Percentiles rank a stretch among this genome's conserved stretches.
Evolutionary conservation across 2,113 vertebrate species (phyloP).

Genomic region (Drymodes brunneopygia): DNA sequence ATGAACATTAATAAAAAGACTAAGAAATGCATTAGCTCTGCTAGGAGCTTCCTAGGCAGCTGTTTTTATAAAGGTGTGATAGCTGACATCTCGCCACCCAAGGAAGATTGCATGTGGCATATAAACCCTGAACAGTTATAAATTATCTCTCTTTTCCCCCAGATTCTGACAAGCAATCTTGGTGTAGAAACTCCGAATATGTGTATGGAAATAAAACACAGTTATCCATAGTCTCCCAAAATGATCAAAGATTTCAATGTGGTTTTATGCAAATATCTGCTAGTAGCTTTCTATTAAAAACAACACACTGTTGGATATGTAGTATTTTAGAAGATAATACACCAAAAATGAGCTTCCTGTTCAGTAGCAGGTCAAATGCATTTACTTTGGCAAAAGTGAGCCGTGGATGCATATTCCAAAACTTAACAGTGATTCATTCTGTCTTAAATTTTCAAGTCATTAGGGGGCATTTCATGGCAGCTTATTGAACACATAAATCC

Average conservation of each 20-base stretch:
- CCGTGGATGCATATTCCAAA: background rate
- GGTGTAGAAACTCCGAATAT: background rate
- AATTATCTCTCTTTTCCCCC: background rate
- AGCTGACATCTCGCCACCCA: background rate
- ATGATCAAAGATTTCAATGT: background rate
- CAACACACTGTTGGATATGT: background rate
- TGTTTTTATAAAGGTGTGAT: background rate
- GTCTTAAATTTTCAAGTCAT: background rate
- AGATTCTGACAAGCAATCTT: background rate
- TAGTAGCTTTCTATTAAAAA: background rate
- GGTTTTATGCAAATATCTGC: background rate
- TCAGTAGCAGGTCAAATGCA: background rate
- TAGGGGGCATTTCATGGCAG: background rate
- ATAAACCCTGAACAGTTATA: background rate
- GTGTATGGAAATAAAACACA: background rate
- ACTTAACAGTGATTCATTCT: background rate
- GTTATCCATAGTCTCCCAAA: background rate
- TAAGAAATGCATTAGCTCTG: background rate
- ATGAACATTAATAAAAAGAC: background rate
- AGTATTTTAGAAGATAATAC: background rate
- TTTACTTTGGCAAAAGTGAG: background rate
- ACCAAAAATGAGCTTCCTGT: background rate
- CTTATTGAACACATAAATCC: background rate
- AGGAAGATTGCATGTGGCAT: background rate
- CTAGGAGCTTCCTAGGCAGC: background rate